Evolutionary conservation across 2,888 invertebrate species (phyloP).

Genomic region (Athrips mouffetella): DNA sequence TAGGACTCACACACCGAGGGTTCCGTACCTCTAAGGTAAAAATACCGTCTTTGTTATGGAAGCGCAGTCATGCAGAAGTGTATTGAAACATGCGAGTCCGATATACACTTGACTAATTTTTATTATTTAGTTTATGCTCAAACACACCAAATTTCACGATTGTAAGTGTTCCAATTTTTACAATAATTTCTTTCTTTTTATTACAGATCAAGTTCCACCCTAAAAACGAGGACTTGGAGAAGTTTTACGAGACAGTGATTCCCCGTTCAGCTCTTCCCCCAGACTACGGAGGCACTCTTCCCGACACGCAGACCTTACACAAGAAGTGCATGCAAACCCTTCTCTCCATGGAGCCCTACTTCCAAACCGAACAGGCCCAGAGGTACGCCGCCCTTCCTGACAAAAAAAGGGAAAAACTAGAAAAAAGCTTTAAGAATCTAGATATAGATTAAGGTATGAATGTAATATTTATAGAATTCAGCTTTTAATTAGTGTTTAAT

Average conservation of each 20-base stretch:
- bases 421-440: constrained; percentile 84
- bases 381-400: constrained; percentile 57
- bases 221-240: constrained; percentile 72
- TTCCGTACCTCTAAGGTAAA: too few relatives aligned
- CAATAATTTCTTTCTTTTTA: constrained; percentile 14
- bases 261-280: constrained; percentile 78
- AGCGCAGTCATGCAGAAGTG: too few relatives aligned
- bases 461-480: too few relatives aligned
- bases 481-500: too few relatives aligned
- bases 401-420: constrained; percentile 72
- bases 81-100: too few relatives aligned
- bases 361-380: constrained; percentile 64
- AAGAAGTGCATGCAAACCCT: constrained; percentile 61
- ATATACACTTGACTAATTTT: too few relatives aligned
- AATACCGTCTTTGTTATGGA: too few relatives aligned
- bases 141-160: too few relatives aligned
- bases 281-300: constrained; percentile 80
- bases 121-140: too few relatives aligned
- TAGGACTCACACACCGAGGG: too few relatives aligned
- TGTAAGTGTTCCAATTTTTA: not conserved
- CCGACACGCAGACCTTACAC: constrained; percentile 65
- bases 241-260: constrained; percentile 75
- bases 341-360: constrained; percentile 53
- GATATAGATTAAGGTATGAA: constrained; percentile 79
- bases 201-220: constrained; percentile 80